A percentile compares a stretch with the other conserved stretches of the same genome.
Evolutionary conservation across 2,888 invertebrate genomes (phyloP).

Genomic region (Balanococcus diminutus): DNA sequence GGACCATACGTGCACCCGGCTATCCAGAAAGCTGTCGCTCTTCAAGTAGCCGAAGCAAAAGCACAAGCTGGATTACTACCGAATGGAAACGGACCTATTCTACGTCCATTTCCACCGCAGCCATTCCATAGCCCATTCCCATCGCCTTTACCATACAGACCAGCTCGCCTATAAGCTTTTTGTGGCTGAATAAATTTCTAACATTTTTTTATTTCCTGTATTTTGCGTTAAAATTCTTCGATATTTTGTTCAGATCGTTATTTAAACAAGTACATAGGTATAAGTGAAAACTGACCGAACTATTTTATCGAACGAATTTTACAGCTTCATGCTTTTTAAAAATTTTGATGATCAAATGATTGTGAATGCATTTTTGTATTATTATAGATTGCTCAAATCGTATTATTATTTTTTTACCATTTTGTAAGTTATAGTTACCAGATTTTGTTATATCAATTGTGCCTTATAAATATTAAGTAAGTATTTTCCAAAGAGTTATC

Average conservation of each 20-base stretch:
- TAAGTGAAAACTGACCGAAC: no score
- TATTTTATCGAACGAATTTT: no score
- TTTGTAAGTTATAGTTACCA: neutral
- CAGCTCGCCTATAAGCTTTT: neutral
- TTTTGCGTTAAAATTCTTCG: neutral
- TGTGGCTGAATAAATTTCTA: neutral
- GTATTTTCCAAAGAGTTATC: neutral
- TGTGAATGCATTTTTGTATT: neutral
- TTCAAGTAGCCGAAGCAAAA: constrained; percentile 59
- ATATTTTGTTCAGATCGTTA: neutral
- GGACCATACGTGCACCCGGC: constrained; percentile 59
- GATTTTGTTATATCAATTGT: neutral
- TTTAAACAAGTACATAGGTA: no score
- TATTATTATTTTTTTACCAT: neutral
- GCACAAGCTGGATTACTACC: constrained; percentile 40
- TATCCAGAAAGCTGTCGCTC: constrained; percentile 59
- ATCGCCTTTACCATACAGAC: constrained; percentile 31
- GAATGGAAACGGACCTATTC: neutral
- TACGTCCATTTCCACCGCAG: neutral
- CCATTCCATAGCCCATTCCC: constrained; percentile 31
- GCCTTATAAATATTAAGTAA: neutral
- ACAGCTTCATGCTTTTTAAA: no score
- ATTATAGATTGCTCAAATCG: neutral
- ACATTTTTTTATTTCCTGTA: neutral
- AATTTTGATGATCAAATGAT: neutral